Evolutionary conservation across 2,888 invertebrate species (phyloP).

Genomic region (Agapostemon virescens): DNA sequence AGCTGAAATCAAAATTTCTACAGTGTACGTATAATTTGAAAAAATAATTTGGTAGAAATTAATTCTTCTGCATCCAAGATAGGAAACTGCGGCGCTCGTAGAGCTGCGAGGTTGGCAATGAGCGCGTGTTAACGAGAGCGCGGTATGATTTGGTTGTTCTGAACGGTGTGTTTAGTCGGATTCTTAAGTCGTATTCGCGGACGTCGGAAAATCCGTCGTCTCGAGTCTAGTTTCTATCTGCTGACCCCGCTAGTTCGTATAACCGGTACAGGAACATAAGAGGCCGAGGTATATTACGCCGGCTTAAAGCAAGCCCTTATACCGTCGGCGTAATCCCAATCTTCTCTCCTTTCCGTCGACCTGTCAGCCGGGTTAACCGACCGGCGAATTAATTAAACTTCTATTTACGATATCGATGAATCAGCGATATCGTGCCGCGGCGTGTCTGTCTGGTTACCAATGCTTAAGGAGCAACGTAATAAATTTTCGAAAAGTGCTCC

Average conservation of each 20-base stretch:
- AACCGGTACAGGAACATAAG: constrained; percentile 57
- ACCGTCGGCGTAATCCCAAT: constrained; percentile 68
- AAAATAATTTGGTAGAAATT: not conserved
- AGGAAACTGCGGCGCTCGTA: not conserved
- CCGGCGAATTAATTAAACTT: constrained; percentile 80
- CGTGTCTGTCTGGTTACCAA: constrained; percentile 49
- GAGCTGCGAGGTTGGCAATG: not conserved
- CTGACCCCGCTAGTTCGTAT: constrained; percentile 62
- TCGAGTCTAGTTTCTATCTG: constrained; percentile 59
- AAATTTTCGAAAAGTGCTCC: constrained; percentile 62
- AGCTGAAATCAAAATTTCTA: not conserved
- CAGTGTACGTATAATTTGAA: not conserved
- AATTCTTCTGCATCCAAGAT: not conserved
- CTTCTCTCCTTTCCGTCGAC: constrained; percentile 71
- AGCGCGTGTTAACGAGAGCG: not conserved
- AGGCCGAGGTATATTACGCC: constrained; percentile 68
- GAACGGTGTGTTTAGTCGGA: not conserved
- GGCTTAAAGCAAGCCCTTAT: constrained; percentile 71
- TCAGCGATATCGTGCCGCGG: constrained; percentile 74
- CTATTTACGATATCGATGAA: constrained; percentile 80
- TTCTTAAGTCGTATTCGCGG: constrained; percentile 41
- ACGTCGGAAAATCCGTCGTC: constrained; percentile 27
- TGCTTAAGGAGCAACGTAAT: constrained; percentile 55
- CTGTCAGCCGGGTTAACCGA: constrained; percentile 77
- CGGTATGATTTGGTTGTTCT: not conserved